phyloP scores from a whole-genome alignment of 2,113 vertebrate genomes.

The Callipepla squamata region DNA sequence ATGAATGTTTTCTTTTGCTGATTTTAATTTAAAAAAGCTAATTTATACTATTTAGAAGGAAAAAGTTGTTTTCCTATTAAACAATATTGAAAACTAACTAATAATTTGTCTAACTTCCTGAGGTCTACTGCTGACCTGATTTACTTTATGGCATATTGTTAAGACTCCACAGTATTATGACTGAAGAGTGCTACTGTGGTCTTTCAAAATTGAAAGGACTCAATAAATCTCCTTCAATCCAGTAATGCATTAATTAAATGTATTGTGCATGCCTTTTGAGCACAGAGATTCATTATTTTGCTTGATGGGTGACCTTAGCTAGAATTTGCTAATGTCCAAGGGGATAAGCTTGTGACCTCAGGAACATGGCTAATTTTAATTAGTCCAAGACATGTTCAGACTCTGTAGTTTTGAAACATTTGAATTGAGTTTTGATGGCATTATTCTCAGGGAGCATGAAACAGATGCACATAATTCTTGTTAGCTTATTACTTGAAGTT shows the following conservation, averaged over 20 bases:
- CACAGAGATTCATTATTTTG: conserved; percentile 33
- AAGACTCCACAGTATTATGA: not conserved
- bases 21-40: not conserved
- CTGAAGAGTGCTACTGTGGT: not conserved
- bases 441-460: conserved; percentile 44
- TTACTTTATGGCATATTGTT: not conserved
- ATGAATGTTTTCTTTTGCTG: not conserved
- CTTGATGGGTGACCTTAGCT: conserved; percentile 42
- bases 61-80: not conserved
- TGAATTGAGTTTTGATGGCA: conserved; percentile 50
- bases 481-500: conserved; percentile 51
- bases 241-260: conserved; percentile 18
- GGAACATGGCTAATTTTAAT: conserved; percentile 37
- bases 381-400: not conserved
- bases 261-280: conserved; percentile 31
- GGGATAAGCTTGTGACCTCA: conserved; percentile 15
- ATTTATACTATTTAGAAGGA: not conserved
- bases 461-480: conserved; percentile 35
- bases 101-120: not conserved
- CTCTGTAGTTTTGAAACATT: conserved; percentile 37
- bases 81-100: not conserved
- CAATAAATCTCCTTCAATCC: conserved; percentile 8
- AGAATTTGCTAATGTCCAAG: conserved; percentile 8
- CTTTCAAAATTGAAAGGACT: conserved; percentile 15
- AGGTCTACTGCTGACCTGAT: not conserved